A percentile compares a stretch with the other conserved stretches of the same genome.
Evolutionary conservation across 2,113 vertebrate genomes (phyloP).

Genomic region (Indicator maculatus): DNA sequence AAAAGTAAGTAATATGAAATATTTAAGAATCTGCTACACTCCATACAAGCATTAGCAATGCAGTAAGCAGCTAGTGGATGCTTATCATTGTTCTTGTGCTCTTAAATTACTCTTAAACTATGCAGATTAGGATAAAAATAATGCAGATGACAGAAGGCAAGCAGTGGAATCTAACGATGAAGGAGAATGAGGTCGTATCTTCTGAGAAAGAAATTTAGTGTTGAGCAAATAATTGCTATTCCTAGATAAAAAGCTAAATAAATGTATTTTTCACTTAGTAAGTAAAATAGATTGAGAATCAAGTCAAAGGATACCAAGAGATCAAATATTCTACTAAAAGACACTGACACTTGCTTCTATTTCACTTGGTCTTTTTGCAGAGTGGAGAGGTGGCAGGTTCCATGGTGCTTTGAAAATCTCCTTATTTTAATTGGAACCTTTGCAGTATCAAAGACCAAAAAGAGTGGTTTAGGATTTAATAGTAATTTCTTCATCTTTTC

Average conservation of each 20-base stretch:
- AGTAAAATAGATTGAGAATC: background rate
- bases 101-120: background rate
- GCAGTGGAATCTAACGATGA: background rate
- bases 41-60: background rate
- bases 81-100: background rate
- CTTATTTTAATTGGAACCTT: background rate
- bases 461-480: background rate
- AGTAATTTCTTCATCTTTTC: background rate
- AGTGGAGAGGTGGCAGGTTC: background rate
- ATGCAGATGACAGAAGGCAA: background rate
- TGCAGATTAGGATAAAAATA: background rate
- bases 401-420: background rate
- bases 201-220: background rate
- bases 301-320: background rate
- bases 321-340: background rate
- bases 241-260: background rate
- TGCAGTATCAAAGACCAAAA: background rate
- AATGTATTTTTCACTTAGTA: background rate
- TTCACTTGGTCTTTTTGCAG: background rate
- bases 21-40: conserved; percentile 16
- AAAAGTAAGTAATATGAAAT: conserved; percentile 1
- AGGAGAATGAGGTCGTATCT: background rate
- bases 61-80: background rate
- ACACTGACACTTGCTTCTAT: background rate
- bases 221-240: background rate